Evolutionary conservation across 2,113 vertebrate species (phyloP), one percentile per base, ranked within the genome.

Genomic region (Epinephelus moara): DNA sequence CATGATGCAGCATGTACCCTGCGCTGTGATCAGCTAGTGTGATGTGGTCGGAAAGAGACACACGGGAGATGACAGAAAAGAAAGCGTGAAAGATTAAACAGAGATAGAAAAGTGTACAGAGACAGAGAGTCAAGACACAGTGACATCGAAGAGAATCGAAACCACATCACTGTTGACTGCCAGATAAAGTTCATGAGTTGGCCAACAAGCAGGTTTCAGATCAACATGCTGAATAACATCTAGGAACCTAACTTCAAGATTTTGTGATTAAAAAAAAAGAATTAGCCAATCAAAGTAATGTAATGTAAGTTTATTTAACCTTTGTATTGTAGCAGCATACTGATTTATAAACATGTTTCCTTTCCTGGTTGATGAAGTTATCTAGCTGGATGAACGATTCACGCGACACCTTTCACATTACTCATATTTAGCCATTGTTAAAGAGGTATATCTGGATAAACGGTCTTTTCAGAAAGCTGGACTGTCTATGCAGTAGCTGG

Each of bases 1-100:
- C 61, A 0, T 84, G 89, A 91, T 86, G 90, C 49, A n/a, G 5
- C 1, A 6, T 50, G 50, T 69, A 72, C 37, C 1, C 7, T 4
- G 7, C 2, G 17, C 64, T 77, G 87, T 40, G 85, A 86, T 87
- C n/a, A 40, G 78, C 66, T 79, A 12, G 55, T 70, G 73, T 40
- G 70, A 73, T 81, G 88, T 78, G 88, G 85, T 82, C 4, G 80
- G 89, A 85, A 83, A 87, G 71, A 84, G 37, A 69, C 33, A 62
- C 45, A 52, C 27, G 30, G 10, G 2, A 67, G 53, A 23, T 11
- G 68, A 74, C 57, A 68, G 42, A 57, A 64, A 56, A 7, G 66
- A 86, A 73, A 75, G 80, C 50, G 63, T 25, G 18, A 37, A 33
- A 17, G 42, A 49, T 25, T 42, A 60, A 74, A 30, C 0, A 30